Conservation (phyloP, 2,888 invertebrate genomes). For the Dioctria rufipes region DNA sequence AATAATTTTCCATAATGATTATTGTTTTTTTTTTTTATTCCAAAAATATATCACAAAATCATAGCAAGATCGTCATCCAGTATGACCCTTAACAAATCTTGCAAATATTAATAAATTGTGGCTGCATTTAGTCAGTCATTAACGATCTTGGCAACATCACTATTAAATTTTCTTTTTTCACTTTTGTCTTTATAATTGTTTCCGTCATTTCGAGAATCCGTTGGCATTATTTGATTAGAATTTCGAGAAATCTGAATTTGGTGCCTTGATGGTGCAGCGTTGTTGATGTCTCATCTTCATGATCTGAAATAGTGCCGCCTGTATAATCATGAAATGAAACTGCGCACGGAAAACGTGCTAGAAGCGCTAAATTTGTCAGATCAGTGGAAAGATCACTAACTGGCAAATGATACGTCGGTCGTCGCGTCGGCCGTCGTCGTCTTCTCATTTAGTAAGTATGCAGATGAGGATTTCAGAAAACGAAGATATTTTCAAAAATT, state of each 20-base stretch:
- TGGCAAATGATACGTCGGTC: not conserved
- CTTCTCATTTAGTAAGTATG: too few species aligned
- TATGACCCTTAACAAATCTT: too few species aligned
- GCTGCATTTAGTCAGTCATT: not conserved
- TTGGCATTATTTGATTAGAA: not conserved
- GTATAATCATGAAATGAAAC: too few species aligned
- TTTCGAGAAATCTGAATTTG: not conserved
- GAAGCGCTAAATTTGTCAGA: not conserved
- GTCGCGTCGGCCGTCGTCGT: not conserved
- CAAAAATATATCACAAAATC: too few species aligned
- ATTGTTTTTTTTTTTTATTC: too few species aligned
- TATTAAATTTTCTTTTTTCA: not conserved
- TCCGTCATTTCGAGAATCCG: not conserved
- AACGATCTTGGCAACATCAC: not conserved
- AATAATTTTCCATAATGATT: too few species aligned
- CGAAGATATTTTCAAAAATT: slow-evolving; percentile 33
- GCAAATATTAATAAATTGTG: too few species aligned
- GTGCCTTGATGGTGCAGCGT: not conserved
- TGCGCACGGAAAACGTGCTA: too few species aligned
- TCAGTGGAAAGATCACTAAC: not conserved
- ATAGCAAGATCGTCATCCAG: too few species aligned
- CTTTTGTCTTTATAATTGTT: not conserved
- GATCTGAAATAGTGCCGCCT: not conserved
- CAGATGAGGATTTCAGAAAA: not conserved
- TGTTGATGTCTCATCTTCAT: not conserved